These are phyloP conservation scores for Sylvia atricapilla DNA, from an alignment of 2,113 vertebrate species.

Conservation along the genomic window DNA sequence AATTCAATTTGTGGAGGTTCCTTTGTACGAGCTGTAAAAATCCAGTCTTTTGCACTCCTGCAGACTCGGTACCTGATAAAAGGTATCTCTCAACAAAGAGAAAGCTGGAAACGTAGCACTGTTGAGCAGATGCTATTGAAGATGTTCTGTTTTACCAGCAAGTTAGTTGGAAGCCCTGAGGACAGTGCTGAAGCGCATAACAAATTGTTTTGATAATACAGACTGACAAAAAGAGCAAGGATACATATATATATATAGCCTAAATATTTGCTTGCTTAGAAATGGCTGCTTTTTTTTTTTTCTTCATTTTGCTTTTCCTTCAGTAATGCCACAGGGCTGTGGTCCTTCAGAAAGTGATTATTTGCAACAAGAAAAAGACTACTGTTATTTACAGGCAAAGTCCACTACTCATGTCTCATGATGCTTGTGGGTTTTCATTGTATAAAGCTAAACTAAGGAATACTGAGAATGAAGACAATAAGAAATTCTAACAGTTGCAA, in stretches of 20 bases:
- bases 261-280: slow-evolving; percentile 4
- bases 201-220: slow-evolving; percentile 9
- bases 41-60: neutral
- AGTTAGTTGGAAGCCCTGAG: neutral
- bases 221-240: slow-evolving; percentile 29
- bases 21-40: neutral
- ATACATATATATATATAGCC: neutral
- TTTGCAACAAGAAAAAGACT: neutral
- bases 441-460: neutral
- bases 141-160: neutral
- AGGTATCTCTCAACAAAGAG: neutral
- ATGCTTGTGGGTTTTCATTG: neutral
- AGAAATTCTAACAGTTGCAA: neutral
- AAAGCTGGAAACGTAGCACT: neutral
- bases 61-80: neutral
- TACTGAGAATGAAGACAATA: neutral
- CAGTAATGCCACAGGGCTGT: neutral
- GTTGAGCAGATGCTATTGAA: neutral
- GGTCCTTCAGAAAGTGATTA: neutral
- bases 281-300: fast-evolving
- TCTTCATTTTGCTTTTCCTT: neutral
- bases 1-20: neutral
- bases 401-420: neutral
- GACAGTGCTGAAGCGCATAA: neutral
- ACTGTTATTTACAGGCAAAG: neutral